Percentiles rank a stretch among this genome's conserved stretches.
These are phyloP conservation scores for Okamejei kenojei DNA, from an alignment of 2,797 vertebrate species.

Conservation along the genomic window DNA sequence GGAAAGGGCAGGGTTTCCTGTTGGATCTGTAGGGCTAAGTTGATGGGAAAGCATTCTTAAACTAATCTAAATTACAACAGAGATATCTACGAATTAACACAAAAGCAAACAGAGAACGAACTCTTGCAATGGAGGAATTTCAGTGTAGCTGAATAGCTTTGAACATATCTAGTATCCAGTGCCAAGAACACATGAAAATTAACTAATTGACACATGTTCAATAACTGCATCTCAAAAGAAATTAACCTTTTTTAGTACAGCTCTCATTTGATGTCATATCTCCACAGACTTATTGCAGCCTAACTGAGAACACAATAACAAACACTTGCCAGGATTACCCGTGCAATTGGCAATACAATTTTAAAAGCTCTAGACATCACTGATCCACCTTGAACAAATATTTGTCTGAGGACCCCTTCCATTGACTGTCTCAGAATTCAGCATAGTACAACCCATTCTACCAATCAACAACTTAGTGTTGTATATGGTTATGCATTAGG, in stretches of 20 bases:
- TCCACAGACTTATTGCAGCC: not conserved
- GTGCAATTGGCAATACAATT: not conserved
- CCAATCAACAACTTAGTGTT: not conserved
- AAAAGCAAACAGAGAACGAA: not conserved
- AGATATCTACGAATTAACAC: not conserved
- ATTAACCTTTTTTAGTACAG: not conserved
- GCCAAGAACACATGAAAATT: not conserved
- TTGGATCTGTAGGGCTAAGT: too few relatives aligned
- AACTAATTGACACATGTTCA: not conserved
- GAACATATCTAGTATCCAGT: not conserved
- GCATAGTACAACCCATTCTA: not conserved
- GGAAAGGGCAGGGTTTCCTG: too few relatives aligned
- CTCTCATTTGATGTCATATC: not conserved
- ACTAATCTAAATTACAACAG: too few relatives aligned
- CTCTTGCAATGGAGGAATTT: not conserved
- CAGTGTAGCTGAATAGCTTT: not conserved
- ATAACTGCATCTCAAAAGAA: not conserved
- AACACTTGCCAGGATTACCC: not conserved
- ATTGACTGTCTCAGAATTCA: not conserved
- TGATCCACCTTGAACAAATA: constrained; percentile 18
- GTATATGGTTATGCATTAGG: not conserved
- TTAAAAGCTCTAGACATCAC: not conserved
- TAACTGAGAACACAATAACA: not conserved
- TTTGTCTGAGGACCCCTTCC: not conserved
- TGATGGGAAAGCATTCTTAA: too few relatives aligned